phyloP scores from a whole-genome alignment of 2,113 vertebrate species.

The Muntiacus reevesi region DNA sequence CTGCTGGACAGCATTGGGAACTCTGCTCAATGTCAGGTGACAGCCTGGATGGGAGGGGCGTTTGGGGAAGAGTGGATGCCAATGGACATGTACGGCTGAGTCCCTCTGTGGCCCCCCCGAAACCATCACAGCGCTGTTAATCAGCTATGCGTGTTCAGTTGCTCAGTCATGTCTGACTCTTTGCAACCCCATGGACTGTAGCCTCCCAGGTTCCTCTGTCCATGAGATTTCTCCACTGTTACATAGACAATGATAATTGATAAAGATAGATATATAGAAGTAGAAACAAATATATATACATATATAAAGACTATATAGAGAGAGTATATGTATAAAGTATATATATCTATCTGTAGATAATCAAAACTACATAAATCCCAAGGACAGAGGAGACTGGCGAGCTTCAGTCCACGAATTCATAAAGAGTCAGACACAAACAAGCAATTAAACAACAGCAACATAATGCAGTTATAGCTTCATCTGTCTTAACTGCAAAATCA shows the following conservation, averaged over 20 bases:
- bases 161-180: neutral
- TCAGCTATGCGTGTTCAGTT: too few relatives aligned
- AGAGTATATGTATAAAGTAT: neutral
- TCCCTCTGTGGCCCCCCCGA: too few relatives aligned
- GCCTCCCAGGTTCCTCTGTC: neutral
- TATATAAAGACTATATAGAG: neutral
- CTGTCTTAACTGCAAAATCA: neutral
- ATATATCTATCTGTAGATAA: neutral
- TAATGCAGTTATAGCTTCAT: neutral
- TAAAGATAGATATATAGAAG: neutral
- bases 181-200: neutral
- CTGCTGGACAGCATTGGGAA: too few relatives aligned
- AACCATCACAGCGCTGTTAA: too few relatives aligned
- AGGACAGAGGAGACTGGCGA: fast-evolving
- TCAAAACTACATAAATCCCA: neutral
- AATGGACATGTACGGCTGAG: too few relatives aligned
- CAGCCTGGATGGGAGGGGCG: too few relatives aligned
- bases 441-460: neutral
- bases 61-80: too few relatives aligned
- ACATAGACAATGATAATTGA: neutral
- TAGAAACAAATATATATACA: neutral
- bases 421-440: neutral
- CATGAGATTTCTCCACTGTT: neutral
- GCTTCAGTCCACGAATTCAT: neutral
- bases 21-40: too few relatives aligned